These are phyloP conservation scores for Procavia capensis DNA, from an alignment of 2,113 vertebrate species.

Conservation along the genomic window DNA sequence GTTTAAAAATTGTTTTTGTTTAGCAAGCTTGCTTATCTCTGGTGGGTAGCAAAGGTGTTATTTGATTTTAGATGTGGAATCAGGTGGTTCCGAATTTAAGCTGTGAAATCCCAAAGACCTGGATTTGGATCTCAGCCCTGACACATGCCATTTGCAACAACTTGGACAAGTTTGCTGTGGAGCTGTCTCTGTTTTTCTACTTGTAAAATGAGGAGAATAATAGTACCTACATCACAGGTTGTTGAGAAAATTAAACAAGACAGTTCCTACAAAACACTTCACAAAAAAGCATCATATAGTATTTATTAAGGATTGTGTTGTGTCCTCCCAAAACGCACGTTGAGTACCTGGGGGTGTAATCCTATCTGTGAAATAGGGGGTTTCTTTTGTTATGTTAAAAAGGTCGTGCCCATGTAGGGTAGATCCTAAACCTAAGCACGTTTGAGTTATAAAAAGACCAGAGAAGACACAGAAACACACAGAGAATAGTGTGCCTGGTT, in stretches of 20 bases:
- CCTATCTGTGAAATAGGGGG: neutral
- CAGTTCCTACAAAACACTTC: neutral
- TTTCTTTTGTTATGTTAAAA: neutral
- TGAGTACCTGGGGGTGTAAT: neutral
- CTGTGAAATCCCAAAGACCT: neutral
- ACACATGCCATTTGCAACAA: neutral
- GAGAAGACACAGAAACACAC: neutral
- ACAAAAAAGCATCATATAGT: neutral
- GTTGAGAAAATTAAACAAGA: neutral
- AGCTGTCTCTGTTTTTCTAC: neutral
- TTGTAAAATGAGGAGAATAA: no score
- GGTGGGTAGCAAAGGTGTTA: no score
- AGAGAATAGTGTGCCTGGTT: no score
- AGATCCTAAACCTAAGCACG: neutral
- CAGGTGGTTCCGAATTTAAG: no score
- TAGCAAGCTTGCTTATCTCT: neutral
- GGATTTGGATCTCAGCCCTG: neutral
- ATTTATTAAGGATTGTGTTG: neutral
- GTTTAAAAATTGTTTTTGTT: neutral
- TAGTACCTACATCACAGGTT: neutral
- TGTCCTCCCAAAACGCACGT: neutral
- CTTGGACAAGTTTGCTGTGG: neutral
- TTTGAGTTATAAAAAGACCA: neutral
- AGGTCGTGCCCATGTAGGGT: neutral
- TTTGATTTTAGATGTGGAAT: neutral